A percentile compares a stretch with the other conserved stretches of the same genome.
phyloP scores from a whole-genome alignment of 2,797 vertebrate species.

The Sternotherus odoratus region DNA sequence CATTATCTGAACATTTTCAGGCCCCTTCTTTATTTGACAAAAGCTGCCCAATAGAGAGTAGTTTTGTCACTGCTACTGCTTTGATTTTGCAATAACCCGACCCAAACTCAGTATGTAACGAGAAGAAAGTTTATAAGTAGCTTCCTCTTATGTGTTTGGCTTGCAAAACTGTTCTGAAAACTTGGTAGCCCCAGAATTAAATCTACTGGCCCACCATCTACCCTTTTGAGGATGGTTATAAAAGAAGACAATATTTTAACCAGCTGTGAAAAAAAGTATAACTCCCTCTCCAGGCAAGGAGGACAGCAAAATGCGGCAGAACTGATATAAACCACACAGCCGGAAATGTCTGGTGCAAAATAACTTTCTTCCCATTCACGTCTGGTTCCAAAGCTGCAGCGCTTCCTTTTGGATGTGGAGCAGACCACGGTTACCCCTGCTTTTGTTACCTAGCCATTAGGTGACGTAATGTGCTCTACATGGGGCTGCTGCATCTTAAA shows the following conservation, averaged over 20 bases:
- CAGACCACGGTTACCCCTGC: fast-evolving
- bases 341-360: background rate
- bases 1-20: background rate
- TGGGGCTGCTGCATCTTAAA: background rate
- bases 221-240: background rate
- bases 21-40: background rate
- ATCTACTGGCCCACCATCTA: background rate
- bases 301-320: background rate
- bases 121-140: conserved; percentile 6
- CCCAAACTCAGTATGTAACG: background rate
- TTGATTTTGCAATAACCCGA: background rate
- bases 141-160: background rate
- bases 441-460: background rate
- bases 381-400: background rate
- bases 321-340: background rate
- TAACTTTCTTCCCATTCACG: background rate
- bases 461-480: background rate
- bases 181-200: background rate
- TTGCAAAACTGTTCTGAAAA: background rate
- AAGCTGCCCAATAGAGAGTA: background rate
- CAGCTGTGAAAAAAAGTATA: background rate
- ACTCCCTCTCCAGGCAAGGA: background rate
- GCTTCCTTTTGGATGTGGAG: background rate
- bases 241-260: background rate
- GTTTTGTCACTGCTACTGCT: background rate